Evolutionary conservation across 2,113 vertebrate species (phyloP).

Genomic region (Edolisoma coerulescens): DNA sequence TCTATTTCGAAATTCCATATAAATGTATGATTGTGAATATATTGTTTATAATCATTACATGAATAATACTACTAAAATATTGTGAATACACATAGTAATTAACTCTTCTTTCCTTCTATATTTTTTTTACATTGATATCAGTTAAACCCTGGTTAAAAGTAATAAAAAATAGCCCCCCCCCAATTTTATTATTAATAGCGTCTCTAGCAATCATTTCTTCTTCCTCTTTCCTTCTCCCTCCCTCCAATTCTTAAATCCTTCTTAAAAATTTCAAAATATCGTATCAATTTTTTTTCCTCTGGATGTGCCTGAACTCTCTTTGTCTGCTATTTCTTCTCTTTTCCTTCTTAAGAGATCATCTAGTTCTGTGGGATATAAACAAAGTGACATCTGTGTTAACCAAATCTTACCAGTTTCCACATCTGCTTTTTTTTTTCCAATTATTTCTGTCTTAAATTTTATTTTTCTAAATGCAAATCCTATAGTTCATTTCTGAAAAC

Average conservation of each 20-base stretch:
- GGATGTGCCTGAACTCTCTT: neutral
- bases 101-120: neutral
- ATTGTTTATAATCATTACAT: neutral
- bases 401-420: neutral
- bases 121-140: neutral
- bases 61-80: neutral
- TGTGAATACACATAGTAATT: constrained; percentile 8
- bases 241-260: neutral
- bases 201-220: neutral
- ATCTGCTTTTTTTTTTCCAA: neutral
- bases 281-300: neutral
- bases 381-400: neutral
- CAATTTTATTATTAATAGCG: neutral
- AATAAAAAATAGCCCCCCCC: neutral
- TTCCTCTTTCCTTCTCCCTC: neutral
- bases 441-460: neutral
- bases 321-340: neutral
- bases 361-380: neutral
- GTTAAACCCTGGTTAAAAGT: neutral
- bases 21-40: neutral
- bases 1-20: neutral
- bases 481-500: neutral
- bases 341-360: neutral
- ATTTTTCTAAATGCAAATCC: neutral
- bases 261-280: neutral